These are phyloP conservation scores for Nothoprocta pentlandii DNA, from an alignment of 2,113 vertebrate species.

Conservation along the genomic window DNA sequence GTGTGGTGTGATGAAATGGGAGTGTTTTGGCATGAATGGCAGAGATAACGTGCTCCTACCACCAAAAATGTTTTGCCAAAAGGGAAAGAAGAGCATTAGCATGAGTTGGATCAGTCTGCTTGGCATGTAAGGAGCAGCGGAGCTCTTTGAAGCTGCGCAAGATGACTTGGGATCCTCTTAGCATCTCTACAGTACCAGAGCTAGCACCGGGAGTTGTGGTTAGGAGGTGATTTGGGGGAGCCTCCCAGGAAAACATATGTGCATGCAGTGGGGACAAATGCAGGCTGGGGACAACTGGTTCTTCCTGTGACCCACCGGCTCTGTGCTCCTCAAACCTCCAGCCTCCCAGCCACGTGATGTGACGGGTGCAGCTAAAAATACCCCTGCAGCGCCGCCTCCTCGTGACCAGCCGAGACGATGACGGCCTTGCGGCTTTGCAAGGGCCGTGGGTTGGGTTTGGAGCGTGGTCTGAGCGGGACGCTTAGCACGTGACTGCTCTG, in stretches of 20 bases:
- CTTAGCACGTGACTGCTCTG: too few relatives aligned
- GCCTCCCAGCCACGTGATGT: background rate
- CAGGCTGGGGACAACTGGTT: background rate
- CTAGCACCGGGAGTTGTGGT: background rate
- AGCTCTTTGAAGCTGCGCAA: background rate
- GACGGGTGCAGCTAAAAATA: background rate
- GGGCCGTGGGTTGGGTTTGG: background rate
- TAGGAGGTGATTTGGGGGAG: background rate
- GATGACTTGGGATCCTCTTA: background rate
- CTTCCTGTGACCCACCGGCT: background rate
- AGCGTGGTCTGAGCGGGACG: background rate
- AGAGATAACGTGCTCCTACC: background rate
- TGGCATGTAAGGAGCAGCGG: background rate
- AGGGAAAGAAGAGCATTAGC: background rate
- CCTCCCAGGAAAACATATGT: background rate
- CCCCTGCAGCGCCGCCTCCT: background rate
- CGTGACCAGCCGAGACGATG: background rate
- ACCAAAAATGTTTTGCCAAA: background rate
- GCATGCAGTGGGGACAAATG: background rate
- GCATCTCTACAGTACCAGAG: background rate
- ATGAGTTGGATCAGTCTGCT: too few relatives aligned
- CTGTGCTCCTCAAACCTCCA: background rate
- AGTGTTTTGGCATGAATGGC: background rate
- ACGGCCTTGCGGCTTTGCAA: background rate
- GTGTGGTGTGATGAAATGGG: background rate